Conservation (phyloP, 2,888 invertebrate genomes). For the Perizoma affinitatum region DNA sequence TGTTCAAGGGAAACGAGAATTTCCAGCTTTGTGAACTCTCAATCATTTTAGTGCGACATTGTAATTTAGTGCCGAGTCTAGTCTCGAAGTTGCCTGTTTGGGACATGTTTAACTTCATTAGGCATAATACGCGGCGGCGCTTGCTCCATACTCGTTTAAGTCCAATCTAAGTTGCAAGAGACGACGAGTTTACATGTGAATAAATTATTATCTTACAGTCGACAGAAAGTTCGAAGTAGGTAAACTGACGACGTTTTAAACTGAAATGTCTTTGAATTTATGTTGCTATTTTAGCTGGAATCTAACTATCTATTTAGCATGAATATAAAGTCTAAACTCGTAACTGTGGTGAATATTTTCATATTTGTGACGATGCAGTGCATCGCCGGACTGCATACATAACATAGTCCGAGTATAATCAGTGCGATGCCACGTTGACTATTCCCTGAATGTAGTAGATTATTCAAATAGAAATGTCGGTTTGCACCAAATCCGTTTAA, state of each 20-base stretch:
- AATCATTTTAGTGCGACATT: constrained; percentile 51
- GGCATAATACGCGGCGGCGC: constrained; percentile 73
- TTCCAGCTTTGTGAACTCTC: constrained; percentile 7
- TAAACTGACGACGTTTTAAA: constrained; percentile 40
- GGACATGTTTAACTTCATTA: constrained; percentile 84
- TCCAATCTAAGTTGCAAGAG: constrained; percentile 81
- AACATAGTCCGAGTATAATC: constrained; percentile 7
- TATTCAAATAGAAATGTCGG: neutral
- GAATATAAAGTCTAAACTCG: constrained; percentile 27
- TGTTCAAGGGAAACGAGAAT: constrained; percentile 28
- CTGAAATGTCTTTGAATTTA: constrained; percentile 48
- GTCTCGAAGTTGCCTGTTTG: constrained; percentile 61
- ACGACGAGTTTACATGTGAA: constrained; percentile 79
- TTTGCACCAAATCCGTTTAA: neutral
- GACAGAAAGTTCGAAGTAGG: constrained; percentile 55
- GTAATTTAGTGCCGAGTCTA: constrained; percentile 59
- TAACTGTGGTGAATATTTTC: constrained; percentile 29
- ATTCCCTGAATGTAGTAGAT: neutral
- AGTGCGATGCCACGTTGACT: constrained; percentile 4
- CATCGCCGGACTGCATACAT: neutral
- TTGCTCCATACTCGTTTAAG: constrained; percentile 82
- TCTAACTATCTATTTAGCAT: constrained; percentile 31
- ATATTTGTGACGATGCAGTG: constrained; percentile 10
- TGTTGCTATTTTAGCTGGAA: constrained; percentile 36
- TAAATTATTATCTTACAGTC: constrained; percentile 79